A percentile compares a stretch with the other conserved stretches of the same genome.
These are phyloP conservation scores for Cercopithecus mitis DNA, from an alignment of 2,797 vertebrate species.

Conservation along the genomic window DNA sequence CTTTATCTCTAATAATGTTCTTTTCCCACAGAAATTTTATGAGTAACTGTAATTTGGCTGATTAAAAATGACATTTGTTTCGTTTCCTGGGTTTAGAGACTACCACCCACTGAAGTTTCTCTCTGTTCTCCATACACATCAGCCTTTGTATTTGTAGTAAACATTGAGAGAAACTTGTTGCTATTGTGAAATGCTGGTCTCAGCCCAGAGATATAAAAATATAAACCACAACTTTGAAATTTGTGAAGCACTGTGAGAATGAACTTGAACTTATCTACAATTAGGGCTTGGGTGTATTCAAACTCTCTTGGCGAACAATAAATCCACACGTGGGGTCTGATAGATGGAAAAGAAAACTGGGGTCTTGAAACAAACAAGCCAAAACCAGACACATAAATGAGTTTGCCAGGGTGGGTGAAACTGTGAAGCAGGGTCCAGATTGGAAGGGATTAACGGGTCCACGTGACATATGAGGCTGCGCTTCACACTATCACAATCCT, in stretches of 20 bases:
- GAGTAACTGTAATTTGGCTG: conserved; percentile 30
- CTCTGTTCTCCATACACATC: neutral
- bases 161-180: neutral
- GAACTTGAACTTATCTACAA: neutral
- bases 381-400: neutral
- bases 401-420: neutral
- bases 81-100: neutral
- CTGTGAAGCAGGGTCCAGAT: neutral
- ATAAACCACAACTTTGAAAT: conserved; percentile 20
- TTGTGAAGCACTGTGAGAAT: conserved; percentile 8
- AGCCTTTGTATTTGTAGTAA: conserved; percentile 17
- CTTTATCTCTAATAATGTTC: conserved; percentile 57
- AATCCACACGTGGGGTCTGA: neutral
- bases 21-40: conserved; percentile 66
- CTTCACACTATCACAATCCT: neutral
- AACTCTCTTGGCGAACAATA: neutral
- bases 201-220: neutral
- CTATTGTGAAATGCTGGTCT: conserved; percentile 12
- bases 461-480: neutral
- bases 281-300: neutral
- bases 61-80: conserved; percentile 21
- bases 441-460: neutral
- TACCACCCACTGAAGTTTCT: neutral
- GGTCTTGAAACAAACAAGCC: neutral
- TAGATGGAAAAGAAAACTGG: neutral